A percentile compares a stretch with the other conserved stretches of the same genome.
These are phyloP conservation scores for Scaptomyza parva DNA, from an alignment of 2,888 invertebrate species.

Conservation along the genomic window DNA sequence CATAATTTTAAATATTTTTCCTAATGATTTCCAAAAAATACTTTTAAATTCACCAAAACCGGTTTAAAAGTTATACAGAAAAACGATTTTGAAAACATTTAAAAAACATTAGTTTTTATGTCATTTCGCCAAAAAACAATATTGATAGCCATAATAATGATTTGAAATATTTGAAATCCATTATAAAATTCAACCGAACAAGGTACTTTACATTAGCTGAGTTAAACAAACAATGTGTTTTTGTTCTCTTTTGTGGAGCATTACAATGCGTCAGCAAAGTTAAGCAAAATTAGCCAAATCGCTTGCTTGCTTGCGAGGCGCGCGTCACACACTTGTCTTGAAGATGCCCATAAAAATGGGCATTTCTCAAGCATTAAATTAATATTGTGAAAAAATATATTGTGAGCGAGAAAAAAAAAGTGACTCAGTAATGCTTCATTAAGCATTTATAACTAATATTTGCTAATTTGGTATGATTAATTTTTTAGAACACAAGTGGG, in stretches of 20 bases:
- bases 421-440: not conserved
- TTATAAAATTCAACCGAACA: not conserved
- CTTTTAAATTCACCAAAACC: too few species aligned
- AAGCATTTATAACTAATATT: not conserved
- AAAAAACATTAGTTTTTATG: too few species aligned
- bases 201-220: not conserved
- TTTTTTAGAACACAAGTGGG: too few species aligned
- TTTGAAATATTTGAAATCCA: not conserved
- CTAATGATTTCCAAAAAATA: too few species aligned
- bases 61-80: too few species aligned
- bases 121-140: not conserved
- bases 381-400: not conserved
- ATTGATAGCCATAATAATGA: not conserved
- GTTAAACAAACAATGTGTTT: not conserved
- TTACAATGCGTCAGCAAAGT: slow-evolving; percentile 3
- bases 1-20: too few species aligned
- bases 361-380: slow-evolving; percentile 1
- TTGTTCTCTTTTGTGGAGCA: not conserved
- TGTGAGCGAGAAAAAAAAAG: not conserved
- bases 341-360: not conserved
- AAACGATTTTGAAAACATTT: too few species aligned
- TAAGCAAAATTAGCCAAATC: not conserved
- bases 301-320: too few species aligned
- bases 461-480: not conserved
- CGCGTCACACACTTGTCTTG: slow-evolving; percentile 2